Percentiles rank a stretch among this genome's conserved stretches.
Conservation (phyloP, 2,888 invertebrate genomes). For the Aleiodes leptofemur region DNA sequence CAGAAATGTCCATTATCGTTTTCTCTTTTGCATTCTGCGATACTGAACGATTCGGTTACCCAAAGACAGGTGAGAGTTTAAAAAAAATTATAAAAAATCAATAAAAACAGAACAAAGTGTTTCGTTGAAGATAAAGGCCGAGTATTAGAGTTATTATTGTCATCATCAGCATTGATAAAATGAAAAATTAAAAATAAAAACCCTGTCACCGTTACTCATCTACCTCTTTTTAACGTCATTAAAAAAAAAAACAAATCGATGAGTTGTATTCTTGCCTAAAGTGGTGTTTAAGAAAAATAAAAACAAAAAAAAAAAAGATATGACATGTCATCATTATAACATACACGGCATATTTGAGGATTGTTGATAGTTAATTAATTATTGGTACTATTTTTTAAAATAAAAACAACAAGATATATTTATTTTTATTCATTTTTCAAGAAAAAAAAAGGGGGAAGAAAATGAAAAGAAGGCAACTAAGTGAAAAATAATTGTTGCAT, state of each 20-base stretch:
- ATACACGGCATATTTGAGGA: constrained; percentile 35
- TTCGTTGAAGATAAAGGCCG: constrained; percentile 51
- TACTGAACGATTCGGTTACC: constrained; percentile 43
- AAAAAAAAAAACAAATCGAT: constrained; percentile 28
- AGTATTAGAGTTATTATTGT: constrained; percentile 54
- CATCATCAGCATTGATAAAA: constrained; percentile 46
- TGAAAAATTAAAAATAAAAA: constrained; percentile 35
- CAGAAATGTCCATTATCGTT: constrained; percentile 15
- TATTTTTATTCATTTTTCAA: constrained; percentile 25
- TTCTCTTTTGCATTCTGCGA: constrained; percentile 34
- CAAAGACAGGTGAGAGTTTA: constrained; percentile 36
- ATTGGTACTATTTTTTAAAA: too few species aligned
- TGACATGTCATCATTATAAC: constrained; percentile 48
- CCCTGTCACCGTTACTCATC: constrained; percentile 46
- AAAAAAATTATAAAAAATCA: constrained; percentile 13
- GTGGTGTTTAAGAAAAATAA: constrained; percentile 26
- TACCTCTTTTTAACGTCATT: constrained; percentile 49
- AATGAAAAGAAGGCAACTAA: neutral
- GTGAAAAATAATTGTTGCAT: constrained; percentile 18
- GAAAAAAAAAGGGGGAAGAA: neutral
- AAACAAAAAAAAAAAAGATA: constrained; percentile 29
- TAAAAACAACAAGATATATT: constrained; percentile 23
- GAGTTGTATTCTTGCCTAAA: constrained; percentile 37
- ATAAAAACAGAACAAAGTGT: constrained; percentile 42
- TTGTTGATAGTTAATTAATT: too few species aligned